A percentile compares a stretch with the other conserved stretches of the same genome.
Conservation (phyloP, 2,888 invertebrate species). For the Tyria jacobaeae region DNA sequence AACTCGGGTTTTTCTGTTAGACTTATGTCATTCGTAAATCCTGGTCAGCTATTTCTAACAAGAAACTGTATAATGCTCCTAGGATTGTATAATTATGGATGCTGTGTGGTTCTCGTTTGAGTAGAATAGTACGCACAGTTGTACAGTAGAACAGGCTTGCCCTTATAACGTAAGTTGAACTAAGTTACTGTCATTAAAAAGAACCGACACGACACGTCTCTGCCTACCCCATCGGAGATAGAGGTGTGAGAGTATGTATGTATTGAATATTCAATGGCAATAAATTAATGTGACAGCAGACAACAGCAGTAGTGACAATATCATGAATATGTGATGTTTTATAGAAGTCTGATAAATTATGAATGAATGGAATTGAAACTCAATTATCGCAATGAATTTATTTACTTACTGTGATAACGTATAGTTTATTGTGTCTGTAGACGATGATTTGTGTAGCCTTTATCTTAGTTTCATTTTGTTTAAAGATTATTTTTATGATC, state of each 20-base stretch:
- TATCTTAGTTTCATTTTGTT: no score
- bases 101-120: no score
- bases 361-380: not conserved
- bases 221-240: no score
- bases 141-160: no score
- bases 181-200: no score
- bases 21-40: not conserved
- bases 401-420: not conserved
- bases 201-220: no score
- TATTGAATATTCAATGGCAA: not conserved
- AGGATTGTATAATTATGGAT: not conserved
- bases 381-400: not conserved
- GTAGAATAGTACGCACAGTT: no score
- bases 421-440: not conserved
- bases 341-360: not conserved
- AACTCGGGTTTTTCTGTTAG: not conserved
- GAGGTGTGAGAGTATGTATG: no score
- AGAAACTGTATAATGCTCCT: not conserved
- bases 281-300: not conserved
- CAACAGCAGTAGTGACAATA: not conserved
- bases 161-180: no score
- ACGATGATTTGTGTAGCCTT: no score
- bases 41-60: not conserved
- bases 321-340: not conserved
- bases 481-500: no score